phyloP scores from a whole-genome alignment of 1,140 invertebrate genomes.

The Neotoxoptera formosana region DNA sequence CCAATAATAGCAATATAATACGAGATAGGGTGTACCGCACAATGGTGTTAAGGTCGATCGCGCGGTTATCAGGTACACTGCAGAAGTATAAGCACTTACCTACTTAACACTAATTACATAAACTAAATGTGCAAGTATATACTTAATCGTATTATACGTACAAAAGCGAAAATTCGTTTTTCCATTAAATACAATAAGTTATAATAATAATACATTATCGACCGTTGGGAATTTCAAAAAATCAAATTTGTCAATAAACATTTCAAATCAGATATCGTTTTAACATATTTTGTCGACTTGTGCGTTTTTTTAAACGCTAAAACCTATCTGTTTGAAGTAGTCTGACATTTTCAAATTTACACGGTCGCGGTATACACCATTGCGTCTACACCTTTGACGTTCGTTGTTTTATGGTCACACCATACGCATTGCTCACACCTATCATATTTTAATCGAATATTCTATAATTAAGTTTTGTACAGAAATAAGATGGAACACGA shows the following conservation, averaged over 20 bases:
- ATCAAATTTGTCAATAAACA: no score
- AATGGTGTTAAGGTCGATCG: background rate
- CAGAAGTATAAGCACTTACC: background rate
- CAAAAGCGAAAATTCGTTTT: background rate
- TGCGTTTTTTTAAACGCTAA: background rate
- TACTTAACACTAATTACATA: background rate
- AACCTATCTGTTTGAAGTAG: no score
- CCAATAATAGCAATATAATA: background rate
- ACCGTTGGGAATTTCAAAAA: no score
- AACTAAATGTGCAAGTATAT: background rate
- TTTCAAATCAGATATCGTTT: background rate
- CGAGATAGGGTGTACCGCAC: conserved; percentile 1
- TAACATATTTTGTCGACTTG: background rate
- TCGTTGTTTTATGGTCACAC: background rate
- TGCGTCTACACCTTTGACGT: background rate
- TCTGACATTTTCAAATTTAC: background rate
- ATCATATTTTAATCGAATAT: no score
- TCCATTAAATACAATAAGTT: background rate
- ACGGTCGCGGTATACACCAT: background rate
- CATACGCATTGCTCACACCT: background rate
- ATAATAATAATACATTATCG: no score
- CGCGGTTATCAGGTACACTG: background rate
- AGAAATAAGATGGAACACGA: background rate
- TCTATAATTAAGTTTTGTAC: no score
- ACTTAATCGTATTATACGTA: no score